Percentiles rank a stretch among this genome's conserved stretches.
Conservation (phyloP, 2,113 vertebrate species). For the Bufo bufo region DNA sequence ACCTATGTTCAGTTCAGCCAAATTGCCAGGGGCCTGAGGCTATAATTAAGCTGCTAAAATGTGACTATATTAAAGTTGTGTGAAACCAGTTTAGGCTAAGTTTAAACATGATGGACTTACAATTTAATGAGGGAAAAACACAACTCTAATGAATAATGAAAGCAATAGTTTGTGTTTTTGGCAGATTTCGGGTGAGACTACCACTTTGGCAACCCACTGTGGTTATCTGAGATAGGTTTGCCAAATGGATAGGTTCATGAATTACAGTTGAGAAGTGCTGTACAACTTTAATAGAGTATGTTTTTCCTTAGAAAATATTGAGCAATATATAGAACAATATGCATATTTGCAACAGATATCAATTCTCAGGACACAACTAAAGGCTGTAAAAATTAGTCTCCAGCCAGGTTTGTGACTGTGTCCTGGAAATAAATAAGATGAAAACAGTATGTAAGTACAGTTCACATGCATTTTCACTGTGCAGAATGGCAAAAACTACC, state of each 20-base stretch:
- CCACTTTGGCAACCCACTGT: background rate
- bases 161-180: no score
- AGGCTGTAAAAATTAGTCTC: background rate
- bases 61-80: no score
- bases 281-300: background rate
- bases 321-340: background rate
- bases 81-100: no score
- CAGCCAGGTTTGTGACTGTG: background rate
- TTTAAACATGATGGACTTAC: no score
- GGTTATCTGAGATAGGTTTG: background rate
- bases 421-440: background rate
- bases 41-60: no score
- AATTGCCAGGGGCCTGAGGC: no score
- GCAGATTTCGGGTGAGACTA: no score
- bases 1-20: no score
- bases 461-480: conserved; percentile 9
- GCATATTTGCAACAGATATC: background rate
- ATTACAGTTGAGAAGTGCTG: background rate
- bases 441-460: background rate
- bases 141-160: no score
- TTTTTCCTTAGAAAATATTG: background rate
- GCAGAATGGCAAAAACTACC: background rate
- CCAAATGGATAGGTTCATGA: background rate
- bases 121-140: no score
- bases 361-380: background rate